Conservation (phyloP, 2,113 vertebrate genomes). For the Aplodontia rufa region DNA sequence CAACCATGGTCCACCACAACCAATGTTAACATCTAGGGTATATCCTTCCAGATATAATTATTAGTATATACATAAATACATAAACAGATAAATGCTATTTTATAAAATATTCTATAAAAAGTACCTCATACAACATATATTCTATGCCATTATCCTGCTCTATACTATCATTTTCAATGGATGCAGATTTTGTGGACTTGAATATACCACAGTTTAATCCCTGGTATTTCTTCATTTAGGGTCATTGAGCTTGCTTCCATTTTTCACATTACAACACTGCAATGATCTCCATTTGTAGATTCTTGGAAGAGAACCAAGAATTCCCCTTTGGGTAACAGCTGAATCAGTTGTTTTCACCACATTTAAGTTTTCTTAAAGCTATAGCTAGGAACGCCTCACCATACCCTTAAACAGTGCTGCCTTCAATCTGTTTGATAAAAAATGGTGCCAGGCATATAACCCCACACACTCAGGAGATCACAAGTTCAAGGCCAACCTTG, state of each 20-base stretch:
- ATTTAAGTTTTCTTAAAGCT: neutral
- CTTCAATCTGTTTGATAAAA: neutral
- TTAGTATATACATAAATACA: neutral
- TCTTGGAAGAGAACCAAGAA: neutral
- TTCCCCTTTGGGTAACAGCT: neutral
- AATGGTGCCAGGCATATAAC: neutral
- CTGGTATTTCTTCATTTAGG: neutral
- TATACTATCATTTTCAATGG: neutral
- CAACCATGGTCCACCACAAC: slow-evolving; percentile 6
- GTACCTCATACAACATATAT: neutral
- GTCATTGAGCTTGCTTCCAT: neutral
- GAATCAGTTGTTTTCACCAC: neutral
- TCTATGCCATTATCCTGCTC: neutral
- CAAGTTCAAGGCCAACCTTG: too few species aligned
- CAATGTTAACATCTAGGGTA: neutral
- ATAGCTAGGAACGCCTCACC: neutral
- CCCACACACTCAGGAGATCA: neutral
- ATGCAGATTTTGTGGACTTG: neutral
- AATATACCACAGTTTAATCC: neutral
- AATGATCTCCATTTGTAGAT: neutral
- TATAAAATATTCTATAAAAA: slow-evolving; percentile 22
- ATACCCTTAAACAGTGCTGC: neutral
- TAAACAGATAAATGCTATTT: neutral
- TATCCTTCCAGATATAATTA: slow-evolving; percentile 22
- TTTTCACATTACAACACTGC: neutral